A percentile compares a stretch with the other conserved stretches of the same genome.
Evolutionary conservation across 2,797 vertebrate genomes (phyloP).

Genomic region (Lacerta viridis): DNA sequence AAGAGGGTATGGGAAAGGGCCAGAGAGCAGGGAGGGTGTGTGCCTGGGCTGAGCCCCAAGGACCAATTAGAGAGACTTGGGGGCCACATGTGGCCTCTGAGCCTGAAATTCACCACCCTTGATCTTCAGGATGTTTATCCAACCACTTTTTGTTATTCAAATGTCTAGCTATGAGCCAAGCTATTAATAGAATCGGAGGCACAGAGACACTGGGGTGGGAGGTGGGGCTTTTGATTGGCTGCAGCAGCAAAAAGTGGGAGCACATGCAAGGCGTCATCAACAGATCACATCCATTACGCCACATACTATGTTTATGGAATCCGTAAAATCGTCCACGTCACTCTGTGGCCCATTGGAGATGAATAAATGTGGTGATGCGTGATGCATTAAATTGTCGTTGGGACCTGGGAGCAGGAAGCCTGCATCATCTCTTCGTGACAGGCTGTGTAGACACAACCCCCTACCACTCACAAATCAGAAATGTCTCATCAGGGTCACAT

Average conservation of each 20-base stretch:
- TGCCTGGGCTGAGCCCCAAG: too few species aligned
- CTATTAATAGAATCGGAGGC: background rate
- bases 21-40: too few species aligned
- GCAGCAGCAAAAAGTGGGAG: background rate
- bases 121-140: background rate
- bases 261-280: background rate
- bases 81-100: too few species aligned
- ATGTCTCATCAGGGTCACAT: conserved; percentile 27
- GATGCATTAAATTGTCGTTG: conserved; percentile 23
- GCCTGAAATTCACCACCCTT: too few species aligned
- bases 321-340: conserved; percentile 21
- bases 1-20: too few species aligned
- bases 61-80: too few species aligned
- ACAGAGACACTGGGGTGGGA: too few species aligned
- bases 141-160: background rate
- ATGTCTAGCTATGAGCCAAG: background rate
- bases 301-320: conserved; percentile 9
- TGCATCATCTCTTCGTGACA: conserved; percentile 37
- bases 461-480: conserved; percentile 32
- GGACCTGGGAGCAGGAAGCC: background rate
- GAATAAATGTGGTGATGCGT: background rate
- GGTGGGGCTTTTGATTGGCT: background rate
- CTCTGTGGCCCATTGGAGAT: conserved; percentile 21
- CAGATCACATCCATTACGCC: background rate
- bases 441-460: conserved; percentile 36